phyloP scores from a whole-genome alignment of 2,113 vertebrate genomes.

The Sarotherodon lohbergeri region DNA sequence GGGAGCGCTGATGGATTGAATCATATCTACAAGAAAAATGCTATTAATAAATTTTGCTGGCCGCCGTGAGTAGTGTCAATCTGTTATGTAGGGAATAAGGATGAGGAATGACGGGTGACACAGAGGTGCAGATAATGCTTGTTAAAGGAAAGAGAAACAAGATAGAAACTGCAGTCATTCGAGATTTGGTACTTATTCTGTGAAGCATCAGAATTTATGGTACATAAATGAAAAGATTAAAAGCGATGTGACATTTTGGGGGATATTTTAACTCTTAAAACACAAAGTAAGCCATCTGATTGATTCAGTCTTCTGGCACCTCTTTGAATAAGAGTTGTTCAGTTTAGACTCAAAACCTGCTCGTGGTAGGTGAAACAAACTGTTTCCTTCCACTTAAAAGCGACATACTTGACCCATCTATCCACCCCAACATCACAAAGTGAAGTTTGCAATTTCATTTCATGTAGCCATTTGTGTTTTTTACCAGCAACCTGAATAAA shows the following conservation, averaged over 20 bases:
- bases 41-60: constrained; percentile 75
- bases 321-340: background rate
- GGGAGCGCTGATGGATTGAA: constrained; percentile 25
- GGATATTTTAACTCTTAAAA: background rate
- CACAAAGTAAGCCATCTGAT: background rate
- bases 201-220: background rate
- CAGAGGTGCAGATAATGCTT: background rate
- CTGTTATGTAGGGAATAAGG: constrained; percentile 39
- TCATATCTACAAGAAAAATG: constrained; percentile 49
- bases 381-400: background rate
- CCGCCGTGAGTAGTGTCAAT: constrained; percentile 30
- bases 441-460: background rate
- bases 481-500: background rate
- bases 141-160: background rate
- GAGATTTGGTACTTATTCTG: background rate
- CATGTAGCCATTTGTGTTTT: background rate
- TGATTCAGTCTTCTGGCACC: background rate
- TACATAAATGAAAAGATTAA: background rate
- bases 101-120: background rate
- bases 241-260: background rate
- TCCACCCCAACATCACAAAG: background rate
- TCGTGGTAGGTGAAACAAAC: background rate
- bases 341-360: background rate
- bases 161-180: background rate
- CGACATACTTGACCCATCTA: background rate